Evolutionary conservation across 2,113 vertebrate genomes (phyloP).

Genomic region (Scalopus aquaticus): DNA sequence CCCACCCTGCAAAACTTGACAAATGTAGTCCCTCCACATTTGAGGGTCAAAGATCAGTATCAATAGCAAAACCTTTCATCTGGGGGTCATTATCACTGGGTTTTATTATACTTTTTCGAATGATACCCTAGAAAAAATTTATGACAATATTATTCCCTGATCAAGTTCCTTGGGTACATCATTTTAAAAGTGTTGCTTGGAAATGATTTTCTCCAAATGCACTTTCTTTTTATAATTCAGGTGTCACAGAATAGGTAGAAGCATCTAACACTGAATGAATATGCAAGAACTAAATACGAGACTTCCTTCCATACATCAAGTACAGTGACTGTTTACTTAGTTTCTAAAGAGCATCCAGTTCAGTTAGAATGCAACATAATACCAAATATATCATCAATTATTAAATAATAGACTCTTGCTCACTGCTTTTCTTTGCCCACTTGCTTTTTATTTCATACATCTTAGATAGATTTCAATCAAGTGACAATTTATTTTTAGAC

Average conservation of each 20-base stretch:
- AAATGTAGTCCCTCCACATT: background rate
- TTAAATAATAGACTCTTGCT: background rate
- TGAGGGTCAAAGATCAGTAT: background rate
- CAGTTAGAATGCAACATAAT: background rate
- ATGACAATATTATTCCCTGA: background rate
- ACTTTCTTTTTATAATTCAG: background rate
- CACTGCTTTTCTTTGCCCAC: background rate
- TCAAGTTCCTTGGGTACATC: background rate
- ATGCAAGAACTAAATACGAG: background rate
- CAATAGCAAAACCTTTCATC: background rate
- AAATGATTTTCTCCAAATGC: background rate
- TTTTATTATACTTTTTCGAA: background rate
- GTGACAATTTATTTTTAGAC: background rate
- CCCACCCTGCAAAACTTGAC: background rate
- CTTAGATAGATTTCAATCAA: background rate
- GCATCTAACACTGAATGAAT: background rate
- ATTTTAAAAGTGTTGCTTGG: background rate
- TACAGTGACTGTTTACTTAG: background rate
- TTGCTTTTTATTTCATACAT: background rate
- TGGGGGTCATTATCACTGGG: background rate
- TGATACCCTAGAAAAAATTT: background rate
- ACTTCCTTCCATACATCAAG: background rate
- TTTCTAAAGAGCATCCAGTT: background rate
- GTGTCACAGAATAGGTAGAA: background rate
- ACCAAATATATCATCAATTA: background rate